Evolutionary conservation across 2,888 invertebrate genomes (phyloP).

Genomic region (Cephus nigrinus): DNA sequence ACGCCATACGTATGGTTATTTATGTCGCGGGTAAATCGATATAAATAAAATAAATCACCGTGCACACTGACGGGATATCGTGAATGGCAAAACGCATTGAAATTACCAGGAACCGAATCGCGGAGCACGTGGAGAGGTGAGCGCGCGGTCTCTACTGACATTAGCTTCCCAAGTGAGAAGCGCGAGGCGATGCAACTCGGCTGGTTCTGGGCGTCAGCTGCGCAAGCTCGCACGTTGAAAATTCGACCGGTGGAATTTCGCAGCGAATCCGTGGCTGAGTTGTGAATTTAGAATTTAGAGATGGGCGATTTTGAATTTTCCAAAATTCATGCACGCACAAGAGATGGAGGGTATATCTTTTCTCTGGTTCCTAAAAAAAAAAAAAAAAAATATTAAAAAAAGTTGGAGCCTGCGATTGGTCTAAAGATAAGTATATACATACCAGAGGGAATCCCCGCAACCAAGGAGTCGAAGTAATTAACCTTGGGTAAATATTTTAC

Average conservation of each 20-base stretch:
- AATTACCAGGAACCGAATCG: neutral
- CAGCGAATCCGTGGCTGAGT: neutral
- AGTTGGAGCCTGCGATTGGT: too few species aligned
- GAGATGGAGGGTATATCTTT: neutral
- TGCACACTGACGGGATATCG: neutral
- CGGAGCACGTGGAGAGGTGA: neutral
- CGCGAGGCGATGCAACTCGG: neutral
- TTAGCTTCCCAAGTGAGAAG: neutral
- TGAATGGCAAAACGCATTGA: neutral
- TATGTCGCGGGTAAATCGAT: neutral
- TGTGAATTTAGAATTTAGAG: too few species aligned
- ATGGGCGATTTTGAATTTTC: neutral
- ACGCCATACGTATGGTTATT: neutral
- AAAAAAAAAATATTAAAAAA: too few species aligned
- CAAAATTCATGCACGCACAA: neutral
- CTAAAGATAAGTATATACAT: too few species aligned
- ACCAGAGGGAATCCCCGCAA: too few species aligned
- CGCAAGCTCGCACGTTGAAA: neutral
- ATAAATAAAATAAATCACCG: neutral
- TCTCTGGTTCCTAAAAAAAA: neutral
- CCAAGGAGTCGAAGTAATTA: neutral
- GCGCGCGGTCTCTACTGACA: neutral
- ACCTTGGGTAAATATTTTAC: neutral
- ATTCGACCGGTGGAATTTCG: neutral
- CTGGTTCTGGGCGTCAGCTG: neutral